Base-by-base conservation (phyloP, 2,797 vertebrate species). In the Myotis daubentonii region DNA sequence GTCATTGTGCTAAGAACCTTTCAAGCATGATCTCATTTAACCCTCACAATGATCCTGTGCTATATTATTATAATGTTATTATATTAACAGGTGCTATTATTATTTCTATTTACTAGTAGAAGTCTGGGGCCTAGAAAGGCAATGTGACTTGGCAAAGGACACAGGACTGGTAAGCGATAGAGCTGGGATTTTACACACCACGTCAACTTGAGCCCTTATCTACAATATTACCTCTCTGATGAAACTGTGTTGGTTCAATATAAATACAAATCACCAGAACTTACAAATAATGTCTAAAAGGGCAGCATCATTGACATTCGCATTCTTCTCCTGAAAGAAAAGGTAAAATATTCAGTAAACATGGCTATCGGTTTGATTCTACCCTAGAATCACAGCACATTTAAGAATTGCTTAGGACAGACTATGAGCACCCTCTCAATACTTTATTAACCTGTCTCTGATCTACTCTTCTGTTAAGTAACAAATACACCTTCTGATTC, bases 241-340 rank as follows among this genome's bases (percentile, higher is more conserved):
- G 55, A 89, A 89, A 87, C 47, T 68, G 74, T 57, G 71, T 4
- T 36, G 23, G 47, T 41, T 53, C 70, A 72, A 19, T 3, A 3
- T 79, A 86, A 94, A 68, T 28, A 57, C 12, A 90, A 82, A 86
- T 41, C 41, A 60, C 38, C n/a, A 8, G 41, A 93, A 99, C 99
- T 99, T 98, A 99, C 99, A 99, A 60, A 98, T 97, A 93, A 99
- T 98, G 93, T 99, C 99, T 47, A 99, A 98, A 83, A 98, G 97
- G 76, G 99, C 98, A 72, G 99, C 98, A 12, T 99, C 98, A 94
- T 98, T 98, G 38, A 99, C 47, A 19, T 96, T 96, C 88, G 98
- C 97, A 49, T 68, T 89, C 33, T 98, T 99, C 93, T 98, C 98
- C 99, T 99, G 96, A 84, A 96, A 97, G 95, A 97, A 51, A 97